Evolutionary conservation across 2,113 vertebrate genomes (phyloP), one percentile per base, ranked within the genome.

Genomic region (Orientallactaga bullata): DNA sequence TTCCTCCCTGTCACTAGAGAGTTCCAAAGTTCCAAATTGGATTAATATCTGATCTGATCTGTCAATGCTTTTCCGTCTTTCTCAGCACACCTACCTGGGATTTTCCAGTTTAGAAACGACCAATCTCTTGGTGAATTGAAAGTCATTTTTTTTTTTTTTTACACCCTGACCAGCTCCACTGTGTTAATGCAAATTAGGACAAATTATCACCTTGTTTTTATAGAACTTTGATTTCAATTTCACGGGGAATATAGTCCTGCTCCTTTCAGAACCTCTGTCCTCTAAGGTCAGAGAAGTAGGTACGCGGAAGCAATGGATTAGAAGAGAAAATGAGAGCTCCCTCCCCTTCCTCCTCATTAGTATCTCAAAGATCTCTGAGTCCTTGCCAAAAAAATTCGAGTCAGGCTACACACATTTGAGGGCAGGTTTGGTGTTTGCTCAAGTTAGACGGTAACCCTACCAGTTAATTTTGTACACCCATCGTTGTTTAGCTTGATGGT

Each of bases 131-230:
- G 30, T n/a, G 76, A 96, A 93, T 79, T 84, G 18, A 63, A 96
- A 95, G 72, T 2, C 72, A 32, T 74, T 55, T 16, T 55, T 16
- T 55, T 3, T 55, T 16, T 55, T 16, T 55, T 16, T 47, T 47
- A 47, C 42, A 47, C 42, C 42, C 8, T 93, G 96, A n/a, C 93
- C 90, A 96, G 86, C 16, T 80, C 61, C 66, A 86, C 72, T 23
- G 86, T 32, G 58, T 76, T 83, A 95, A 95, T 81, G 78, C 37
- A 90, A 96, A 92, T 96, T 60, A 95, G 90, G 94, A 47, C 35
- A 96, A 97, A 97, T 96, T 95, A 97, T 90, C 97, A 78, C 96
- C 97, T 97, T 95, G 79, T 96, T 97, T 86, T 95, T 66, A 76
- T 71, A 90, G 90, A 95, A 94, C 87, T 97, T 90, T 92, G 71